phyloP scores from a whole-genome alignment of 1,140 invertebrate genomes.

The Drosophila obscura region DNA sequence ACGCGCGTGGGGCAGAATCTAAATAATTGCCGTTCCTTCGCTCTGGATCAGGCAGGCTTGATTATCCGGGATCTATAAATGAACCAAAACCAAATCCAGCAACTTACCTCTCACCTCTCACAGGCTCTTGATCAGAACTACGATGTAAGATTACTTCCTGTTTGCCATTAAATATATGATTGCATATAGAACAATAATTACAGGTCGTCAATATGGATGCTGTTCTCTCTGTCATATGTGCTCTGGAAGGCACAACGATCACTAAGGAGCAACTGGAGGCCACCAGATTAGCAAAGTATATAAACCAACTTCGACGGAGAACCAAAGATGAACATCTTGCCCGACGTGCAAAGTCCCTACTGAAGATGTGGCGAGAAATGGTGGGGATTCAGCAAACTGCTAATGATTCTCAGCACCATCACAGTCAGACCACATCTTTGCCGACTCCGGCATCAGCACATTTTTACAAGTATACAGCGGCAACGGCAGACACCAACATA shows the following conservation, averaged over 20 bases:
- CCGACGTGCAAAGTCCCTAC: slow-evolving; percentile 93
- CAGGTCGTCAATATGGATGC: slow-evolving; percentile 97
- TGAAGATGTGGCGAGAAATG: slow-evolving; percentile 95
- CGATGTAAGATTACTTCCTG: slow-evolving; percentile 86
- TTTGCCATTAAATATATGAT: neutral
- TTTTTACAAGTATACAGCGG: slow-evolving; percentile 10
- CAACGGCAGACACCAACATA: slow-evolving; percentile 8
- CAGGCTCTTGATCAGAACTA: slow-evolving; percentile 88
- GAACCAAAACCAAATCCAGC: slow-evolving; percentile 83
- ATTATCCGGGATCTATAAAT: slow-evolving; percentile 65
- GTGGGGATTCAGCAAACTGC: slow-evolving; percentile 82
- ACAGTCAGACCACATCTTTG: slow-evolving; percentile 1
- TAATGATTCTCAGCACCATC: slow-evolving; percentile 39
- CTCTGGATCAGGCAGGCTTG: slow-evolving; percentile 39
- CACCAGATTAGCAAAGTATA: slow-evolving; percentile 96
- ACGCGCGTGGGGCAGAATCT: slow-evolving; percentile 4
- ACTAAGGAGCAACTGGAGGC: slow-evolving; percentile 97
- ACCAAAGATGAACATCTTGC: slow-evolving; percentile 92
- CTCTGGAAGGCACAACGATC: slow-evolving; percentile 95
- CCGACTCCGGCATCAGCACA: slow-evolving; percentile 1
- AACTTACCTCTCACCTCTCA: slow-evolving; percentile 87
- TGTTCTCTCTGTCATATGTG: slow-evolving; percentile 95
- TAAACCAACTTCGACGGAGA: slow-evolving; percentile 95
- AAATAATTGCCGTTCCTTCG: slow-evolving; percentile 35
- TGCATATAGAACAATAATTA: slow-evolving; percentile 5